Evolutionary conservation across 2,888 invertebrate species (phyloP).

Genomic region (Spialia ferax): DNA sequence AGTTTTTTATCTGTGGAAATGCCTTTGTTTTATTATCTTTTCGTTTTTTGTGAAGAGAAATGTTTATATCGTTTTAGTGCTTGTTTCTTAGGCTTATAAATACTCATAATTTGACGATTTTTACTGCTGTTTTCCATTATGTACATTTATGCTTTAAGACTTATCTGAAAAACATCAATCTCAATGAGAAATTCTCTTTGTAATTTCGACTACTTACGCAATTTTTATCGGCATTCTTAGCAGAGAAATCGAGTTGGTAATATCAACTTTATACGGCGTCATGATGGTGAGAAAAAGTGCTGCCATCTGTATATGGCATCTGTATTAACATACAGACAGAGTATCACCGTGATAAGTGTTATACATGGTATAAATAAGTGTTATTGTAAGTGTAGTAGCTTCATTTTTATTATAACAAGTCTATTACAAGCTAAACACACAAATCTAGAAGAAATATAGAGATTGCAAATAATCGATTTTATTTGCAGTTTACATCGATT

Average conservation of each 20-base stretch:
- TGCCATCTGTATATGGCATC: constrained; percentile 27
- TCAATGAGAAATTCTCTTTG: neutral
- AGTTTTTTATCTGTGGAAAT: constrained; percentile 19
- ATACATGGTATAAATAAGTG: constrained; percentile 3
- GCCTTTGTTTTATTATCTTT: neutral
- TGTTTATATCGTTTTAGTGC: neutral
- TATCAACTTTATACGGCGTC: constrained; percentile 19
- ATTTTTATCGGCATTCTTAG: neutral
- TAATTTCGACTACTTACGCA: constrained; percentile 8
- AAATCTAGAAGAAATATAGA: no score
- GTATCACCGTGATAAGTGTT: neutral
- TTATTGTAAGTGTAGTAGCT: neutral
- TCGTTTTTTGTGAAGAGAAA: neutral
- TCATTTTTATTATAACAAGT: neutral
- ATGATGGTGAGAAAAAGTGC: constrained; percentile 29
- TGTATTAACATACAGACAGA: constrained; percentile 22
- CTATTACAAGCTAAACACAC: no score
- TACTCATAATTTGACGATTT: neutral
- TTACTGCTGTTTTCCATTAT: no score
- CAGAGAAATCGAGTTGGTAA: constrained; percentile 32
- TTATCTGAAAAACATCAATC: neutral
- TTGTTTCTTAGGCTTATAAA: neutral
- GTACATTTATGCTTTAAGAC: neutral
- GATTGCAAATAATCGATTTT: no score
- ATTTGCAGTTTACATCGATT: no score